Evolutionary conservation across 2,113 vertebrate species (phyloP).

Genomic region (Hippoglossus stenolepis): DNA sequence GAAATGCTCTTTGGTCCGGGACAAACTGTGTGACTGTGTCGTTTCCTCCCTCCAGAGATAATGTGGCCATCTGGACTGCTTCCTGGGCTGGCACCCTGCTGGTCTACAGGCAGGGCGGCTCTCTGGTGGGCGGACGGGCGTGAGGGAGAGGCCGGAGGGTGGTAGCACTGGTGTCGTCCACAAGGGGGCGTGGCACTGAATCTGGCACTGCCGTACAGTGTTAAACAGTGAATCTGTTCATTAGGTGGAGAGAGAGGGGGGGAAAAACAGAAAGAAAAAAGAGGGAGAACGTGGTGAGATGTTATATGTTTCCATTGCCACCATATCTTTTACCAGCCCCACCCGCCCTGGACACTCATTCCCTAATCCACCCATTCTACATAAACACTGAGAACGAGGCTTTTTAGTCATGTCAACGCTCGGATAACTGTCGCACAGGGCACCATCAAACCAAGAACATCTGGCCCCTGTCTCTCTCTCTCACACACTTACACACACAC

Average conservation of each 20-base stretch:
- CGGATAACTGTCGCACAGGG: slow-evolving; percentile 67
- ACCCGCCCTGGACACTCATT: slow-evolving; percentile 47
- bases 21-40: slow-evolving; percentile 60
- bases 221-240: slow-evolving; percentile 74
- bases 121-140: slow-evolving; percentile 61
- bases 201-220: slow-evolving; percentile 72
- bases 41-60: slow-evolving; percentile 52
- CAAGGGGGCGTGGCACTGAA: slow-evolving; percentile 72
- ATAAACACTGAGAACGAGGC: slow-evolving; percentile 63
- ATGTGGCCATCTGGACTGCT: slow-evolving; percentile 66
- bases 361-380: slow-evolving; percentile 58
- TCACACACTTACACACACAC: slow-evolving; percentile 32
- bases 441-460: slow-evolving; percentile 78
- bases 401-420: slow-evolving; percentile 72
- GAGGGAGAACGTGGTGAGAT: slow-evolving; percentile 29
- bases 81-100: slow-evolving; percentile 73
- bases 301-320: slow-evolving; percentile 56
- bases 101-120: slow-evolving; percentile 66
- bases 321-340: slow-evolving; percentile 54
- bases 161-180: slow-evolving; percentile 69
- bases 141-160: slow-evolving; percentile 55
- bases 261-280: neutral
- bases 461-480: slow-evolving; percentile 64
- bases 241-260: slow-evolving; percentile 19
- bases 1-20: slow-evolving; percentile 73